Evolutionary conservation across 2,797 vertebrate genomes (phyloP).

Genomic region (Macropodus opercularis): DNA sequence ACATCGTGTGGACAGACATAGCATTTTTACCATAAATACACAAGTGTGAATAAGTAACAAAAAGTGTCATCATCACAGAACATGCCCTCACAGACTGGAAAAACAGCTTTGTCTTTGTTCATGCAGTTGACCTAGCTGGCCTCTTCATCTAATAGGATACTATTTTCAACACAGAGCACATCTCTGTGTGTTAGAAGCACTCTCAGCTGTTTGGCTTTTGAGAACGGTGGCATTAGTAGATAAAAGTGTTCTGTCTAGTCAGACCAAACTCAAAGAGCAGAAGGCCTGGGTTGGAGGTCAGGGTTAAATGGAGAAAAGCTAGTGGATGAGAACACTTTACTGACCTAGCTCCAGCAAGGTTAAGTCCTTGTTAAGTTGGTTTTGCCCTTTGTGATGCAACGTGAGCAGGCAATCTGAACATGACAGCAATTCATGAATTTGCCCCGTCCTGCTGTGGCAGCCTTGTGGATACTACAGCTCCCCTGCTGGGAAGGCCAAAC

Average conservation of each 20-base stretch:
- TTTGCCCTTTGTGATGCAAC: slow-evolving; percentile 16
- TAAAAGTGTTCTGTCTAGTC: slow-evolving; percentile 29
- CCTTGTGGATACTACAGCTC: slow-evolving; percentile 19
- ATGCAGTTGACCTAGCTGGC: slow-evolving; percentile 68
- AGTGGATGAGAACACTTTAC: neutral
- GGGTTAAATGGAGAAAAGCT: slow-evolving; percentile 6
- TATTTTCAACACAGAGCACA: slow-evolving; percentile 75
- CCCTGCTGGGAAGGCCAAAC: slow-evolving; percentile 29
- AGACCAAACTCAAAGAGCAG: slow-evolving; percentile 12
- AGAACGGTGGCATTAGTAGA: slow-evolving; percentile 55
- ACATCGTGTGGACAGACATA: slow-evolving; percentile 45
- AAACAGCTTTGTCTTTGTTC: slow-evolving; percentile 81
- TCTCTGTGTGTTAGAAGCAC: slow-evolving; percentile 62
- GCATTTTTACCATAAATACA: slow-evolving; percentile 64
- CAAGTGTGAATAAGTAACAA: slow-evolving; percentile 74
- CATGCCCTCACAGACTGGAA: slow-evolving; percentile 58
- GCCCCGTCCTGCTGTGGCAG: slow-evolving; percentile 33
- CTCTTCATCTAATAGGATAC: slow-evolving; percentile 69
- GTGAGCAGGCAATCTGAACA: slow-evolving; percentile 5
- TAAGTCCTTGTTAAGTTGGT: slow-evolving; percentile 21
- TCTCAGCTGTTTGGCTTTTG: slow-evolving; percentile 52
- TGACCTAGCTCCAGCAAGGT: slow-evolving; percentile 17
- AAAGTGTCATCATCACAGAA: slow-evolving; percentile 63
- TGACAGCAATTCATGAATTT: slow-evolving; percentile 21
- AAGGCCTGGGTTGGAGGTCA: slow-evolving; percentile 39